phyloP scores from a whole-genome alignment of 2,113 vertebrate species.

The Donacobius atricapilla region DNA sequence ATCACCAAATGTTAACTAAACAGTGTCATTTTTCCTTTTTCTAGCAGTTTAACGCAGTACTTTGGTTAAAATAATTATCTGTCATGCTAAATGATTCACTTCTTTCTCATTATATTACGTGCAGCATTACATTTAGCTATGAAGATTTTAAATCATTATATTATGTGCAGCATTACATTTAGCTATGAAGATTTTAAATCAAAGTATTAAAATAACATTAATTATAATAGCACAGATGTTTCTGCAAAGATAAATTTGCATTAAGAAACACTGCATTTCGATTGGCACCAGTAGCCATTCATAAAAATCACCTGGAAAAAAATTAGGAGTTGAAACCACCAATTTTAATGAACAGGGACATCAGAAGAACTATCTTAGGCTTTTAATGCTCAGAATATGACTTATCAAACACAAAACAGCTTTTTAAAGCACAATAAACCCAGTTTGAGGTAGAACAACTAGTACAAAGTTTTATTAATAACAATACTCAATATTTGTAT shows the following conservation, averaged over 20 bases:
- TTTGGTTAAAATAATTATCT: conserved; percentile 13
- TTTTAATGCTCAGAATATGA: background rate
- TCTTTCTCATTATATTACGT: conserved; percentile 15
- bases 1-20: background rate
- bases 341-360: background rate
- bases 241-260: conserved; percentile 15
- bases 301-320: conserved; percentile 7
- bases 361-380: background rate
- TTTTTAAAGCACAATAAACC: background rate
- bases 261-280: background rate
- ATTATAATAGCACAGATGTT: conserved; percentile 48
- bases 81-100: background rate
- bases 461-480: background rate
- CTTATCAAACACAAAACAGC: background rate
- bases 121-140: background rate
- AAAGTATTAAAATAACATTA: conserved; percentile 35
- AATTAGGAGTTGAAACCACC: background rate
- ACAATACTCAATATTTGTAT: background rate
- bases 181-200: background rate
- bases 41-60: background rate
- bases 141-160: background rate
- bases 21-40: background rate
- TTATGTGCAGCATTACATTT: background rate
- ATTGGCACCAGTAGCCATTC: background rate
- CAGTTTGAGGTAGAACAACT: background rate